Percentiles rank a stretch among this genome's conserved stretches.
These are phyloP conservation scores for Stomatorhinus walkeri DNA, from an alignment of 2,797 vertebrate genomes.

Conservation along the genomic window DNA sequence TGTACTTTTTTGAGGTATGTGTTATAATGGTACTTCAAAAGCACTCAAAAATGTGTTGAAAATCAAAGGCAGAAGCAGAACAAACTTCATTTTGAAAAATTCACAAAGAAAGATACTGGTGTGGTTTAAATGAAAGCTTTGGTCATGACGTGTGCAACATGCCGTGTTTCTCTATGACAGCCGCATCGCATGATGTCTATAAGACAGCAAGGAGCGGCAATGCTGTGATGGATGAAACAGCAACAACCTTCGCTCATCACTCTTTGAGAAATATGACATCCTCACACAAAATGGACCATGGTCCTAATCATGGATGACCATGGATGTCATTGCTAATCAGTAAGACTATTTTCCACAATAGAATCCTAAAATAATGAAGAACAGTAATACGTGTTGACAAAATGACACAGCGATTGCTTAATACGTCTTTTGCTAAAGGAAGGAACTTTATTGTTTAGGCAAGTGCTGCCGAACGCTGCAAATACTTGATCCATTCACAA, in stretches of 20 bases:
- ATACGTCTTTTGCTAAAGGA: background rate
- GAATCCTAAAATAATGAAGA: background rate
- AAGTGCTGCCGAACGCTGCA: slow-evolving; percentile 32
- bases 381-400: background rate
- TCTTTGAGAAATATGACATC: background rate
- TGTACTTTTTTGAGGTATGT: background rate
- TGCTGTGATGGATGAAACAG: background rate
- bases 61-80: background rate
- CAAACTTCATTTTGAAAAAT: background rate
- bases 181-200: background rate
- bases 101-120: background rate
- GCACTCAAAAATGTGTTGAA: background rate
- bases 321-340: background rate
- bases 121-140: background rate
- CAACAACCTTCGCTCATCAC: background rate
- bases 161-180: background rate
- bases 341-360: background rate
- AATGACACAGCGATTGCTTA: background rate
- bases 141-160: background rate
- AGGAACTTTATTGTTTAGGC: slow-evolving; percentile 28
- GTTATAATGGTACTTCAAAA: background rate
- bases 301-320: background rate
- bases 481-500: slow-evolving; percentile 32
- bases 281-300: background rate
- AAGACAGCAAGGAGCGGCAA: background rate